Evolutionary conservation across 1,140 invertebrate species (phyloP).

Genomic region (Himalopsyche phryganea): DNA sequence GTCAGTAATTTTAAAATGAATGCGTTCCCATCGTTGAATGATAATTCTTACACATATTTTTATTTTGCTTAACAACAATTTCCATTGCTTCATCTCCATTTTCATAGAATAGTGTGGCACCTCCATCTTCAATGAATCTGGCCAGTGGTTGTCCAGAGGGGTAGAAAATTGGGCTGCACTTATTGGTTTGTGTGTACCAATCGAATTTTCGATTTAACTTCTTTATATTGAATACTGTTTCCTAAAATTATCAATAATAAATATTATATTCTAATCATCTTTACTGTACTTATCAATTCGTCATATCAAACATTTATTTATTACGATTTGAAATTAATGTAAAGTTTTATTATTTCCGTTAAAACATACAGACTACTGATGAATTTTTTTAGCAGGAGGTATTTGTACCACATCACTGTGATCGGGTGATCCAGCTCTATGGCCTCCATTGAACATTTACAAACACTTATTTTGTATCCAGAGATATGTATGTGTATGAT

Average conservation of each 20-base stretch:
- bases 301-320: neutral
- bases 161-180: conserved; percentile 7
- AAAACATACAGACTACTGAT: no score
- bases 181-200: conserved; percentile 3
- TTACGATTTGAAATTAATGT: neutral
- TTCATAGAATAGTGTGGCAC: conserved; percentile 8
- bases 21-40: no score
- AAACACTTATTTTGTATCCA: no score
- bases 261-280: neutral
- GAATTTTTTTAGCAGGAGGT: no score
- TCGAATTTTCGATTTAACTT: conserved; percentile 3
- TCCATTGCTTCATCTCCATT: conserved; percentile 8
- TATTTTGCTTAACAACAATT: neutral
- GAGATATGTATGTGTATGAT: no score
- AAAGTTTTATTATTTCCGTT: no score
- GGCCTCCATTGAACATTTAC: no score
- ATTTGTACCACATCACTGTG: no score
- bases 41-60: no score
- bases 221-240: conserved; percentile 6
- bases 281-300: neutral
- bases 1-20: no score
- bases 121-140: conserved; percentile 1
- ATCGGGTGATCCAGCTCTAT: no score
- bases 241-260: conserved; percentile 12
- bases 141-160: neutral